Base-by-base conservation (phyloP, 37 sponge, comb jelly and placozoan genomes). In the Chondrilla cf. caribensis region DNA sequence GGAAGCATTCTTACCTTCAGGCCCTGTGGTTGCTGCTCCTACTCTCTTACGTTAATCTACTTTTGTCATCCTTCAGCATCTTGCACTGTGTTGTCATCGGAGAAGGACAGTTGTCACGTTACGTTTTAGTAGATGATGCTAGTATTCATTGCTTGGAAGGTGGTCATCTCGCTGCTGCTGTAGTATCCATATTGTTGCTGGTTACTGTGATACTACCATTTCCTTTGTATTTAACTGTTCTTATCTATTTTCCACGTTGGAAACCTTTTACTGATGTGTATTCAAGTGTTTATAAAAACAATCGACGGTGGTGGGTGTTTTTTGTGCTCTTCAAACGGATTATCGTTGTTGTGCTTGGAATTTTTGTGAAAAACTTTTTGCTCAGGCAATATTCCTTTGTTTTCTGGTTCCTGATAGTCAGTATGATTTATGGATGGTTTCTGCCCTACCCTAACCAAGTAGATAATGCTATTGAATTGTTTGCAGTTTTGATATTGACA, bases 251-350 rank as follows among this genome's bases (percentile, higher is more conserved):
- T 38, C 79, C 91, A 28, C 68, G 41, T 58, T 78, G 81, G 38
- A 91, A 91, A 40, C 91, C 91, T 11, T 54, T 91, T 58, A 76
- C 85, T 14, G 91, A 91, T 42, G 88, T 87, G 28, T 87, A 87
- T 70, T 66, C 82, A 21, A 54, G 78, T 37, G 40, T 67, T 24
- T 91, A 87, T 54, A 87, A 57, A 22, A 88, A 91, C 66, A 38
- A 41, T 0, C 77, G 77, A 3, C 58, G 85, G 32, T 87, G 80
- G 87, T 91, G 91, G 91, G 86, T 87, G 22, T 58, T 54, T 17
- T 40, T 60, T 28, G 82, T 79, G 47, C 51, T 92, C 2, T 17
- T 47, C 0, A 55, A 85, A 22, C 62, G 92, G 11, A 67, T 92
- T 22, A 28, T 83, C 1, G 68, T 92, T 3, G 89, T 88, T 11